Evolutionary conservation across 2,888 invertebrate species (phyloP).

Genomic region (Scrobipalpa costella): DNA sequence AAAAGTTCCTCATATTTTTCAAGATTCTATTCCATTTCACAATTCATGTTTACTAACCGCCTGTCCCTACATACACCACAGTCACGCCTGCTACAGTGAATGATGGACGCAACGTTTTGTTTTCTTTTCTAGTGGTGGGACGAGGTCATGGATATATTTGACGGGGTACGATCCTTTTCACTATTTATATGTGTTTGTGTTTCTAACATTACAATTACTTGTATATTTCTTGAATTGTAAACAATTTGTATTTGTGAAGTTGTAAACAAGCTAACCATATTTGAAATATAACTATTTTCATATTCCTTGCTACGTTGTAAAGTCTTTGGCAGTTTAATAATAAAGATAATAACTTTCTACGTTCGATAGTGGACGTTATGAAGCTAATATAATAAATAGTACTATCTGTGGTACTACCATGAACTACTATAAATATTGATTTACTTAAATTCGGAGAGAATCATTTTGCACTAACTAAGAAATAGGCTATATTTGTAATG

Average conservation of each 20-base stretch:
- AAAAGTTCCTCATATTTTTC: neutral
- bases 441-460: no score
- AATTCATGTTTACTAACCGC: conserved; percentile 38
- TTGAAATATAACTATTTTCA: neutral
- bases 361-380: neutral
- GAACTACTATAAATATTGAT: no score
- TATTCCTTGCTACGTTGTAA: no score
- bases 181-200: conserved; percentile 61
- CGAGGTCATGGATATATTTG: conserved; percentile 98
- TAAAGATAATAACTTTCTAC: no score
- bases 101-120: conserved; percentile 63
- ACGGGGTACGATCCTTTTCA: conserved; percentile 90
- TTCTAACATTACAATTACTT: neutral
- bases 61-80: conserved; percentile 36
- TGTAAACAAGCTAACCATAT: neutral
- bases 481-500: neutral
- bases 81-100: conserved; percentile 37
- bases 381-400: no score
- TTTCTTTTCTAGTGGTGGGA: conserved; percentile 96
- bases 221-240: neutral
- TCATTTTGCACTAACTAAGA: neutral
- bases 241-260: neutral
- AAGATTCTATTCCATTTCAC: neutral
- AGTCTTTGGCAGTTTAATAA: no score
- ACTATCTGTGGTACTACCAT: no score